These are phyloP conservation scores for Spatulosminthurus flaviceps DNA, from an alignment of 2,888 invertebrate species.

Conservation along the genomic window DNA sequence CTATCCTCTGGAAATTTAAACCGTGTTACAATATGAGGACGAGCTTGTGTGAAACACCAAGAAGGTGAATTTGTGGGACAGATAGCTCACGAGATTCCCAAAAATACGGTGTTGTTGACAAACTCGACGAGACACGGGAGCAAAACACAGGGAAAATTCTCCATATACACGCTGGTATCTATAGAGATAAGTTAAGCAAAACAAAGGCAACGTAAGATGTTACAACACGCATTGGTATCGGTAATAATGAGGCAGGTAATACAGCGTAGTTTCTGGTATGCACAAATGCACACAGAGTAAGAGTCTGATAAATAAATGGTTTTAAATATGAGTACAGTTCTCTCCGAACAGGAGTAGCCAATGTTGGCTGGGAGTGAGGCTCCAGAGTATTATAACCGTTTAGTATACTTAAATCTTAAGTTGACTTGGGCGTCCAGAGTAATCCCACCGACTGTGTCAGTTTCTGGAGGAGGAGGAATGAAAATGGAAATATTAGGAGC, in stretches of 20 bases:
- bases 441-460: constrained; percentile 12
- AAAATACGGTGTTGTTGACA: neutral
- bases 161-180: neutral
- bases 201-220: neutral
- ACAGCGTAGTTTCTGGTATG: too few relatives aligned
- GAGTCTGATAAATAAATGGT: too few relatives aligned
- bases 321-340: too few relatives aligned
- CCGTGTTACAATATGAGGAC: too few relatives aligned
- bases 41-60: neutral
- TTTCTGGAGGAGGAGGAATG: neutral
- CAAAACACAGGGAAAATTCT: neutral
- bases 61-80: neutral
- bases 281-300: too few relatives aligned
- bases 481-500: neutral
- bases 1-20: too few relatives aligned
- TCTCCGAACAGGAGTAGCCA: too few relatives aligned
- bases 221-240: neutral
- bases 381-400: too few relatives aligned
- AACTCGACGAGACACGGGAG: neutral
- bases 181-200: neutral
- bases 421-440: constrained; percentile 9
- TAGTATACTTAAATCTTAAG: neutral
- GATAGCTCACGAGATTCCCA: constrained; percentile 5
- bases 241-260: too few relatives aligned
- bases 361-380: too few relatives aligned